Evolutionary conservation across 2,888 invertebrate genomes (phyloP).

Genomic region (Tetranychus piercei): DNA sequence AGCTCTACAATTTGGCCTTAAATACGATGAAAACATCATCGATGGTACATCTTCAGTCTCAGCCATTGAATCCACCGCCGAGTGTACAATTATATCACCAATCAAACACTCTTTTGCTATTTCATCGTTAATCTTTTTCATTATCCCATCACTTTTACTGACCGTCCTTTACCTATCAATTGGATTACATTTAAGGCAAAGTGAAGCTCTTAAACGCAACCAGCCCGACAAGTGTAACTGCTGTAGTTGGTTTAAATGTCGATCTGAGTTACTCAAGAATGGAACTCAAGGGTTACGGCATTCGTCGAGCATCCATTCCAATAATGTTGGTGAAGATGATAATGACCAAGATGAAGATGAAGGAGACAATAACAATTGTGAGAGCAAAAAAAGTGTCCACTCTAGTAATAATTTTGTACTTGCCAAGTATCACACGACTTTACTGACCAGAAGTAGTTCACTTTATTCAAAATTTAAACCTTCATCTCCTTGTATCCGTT

Average conservation of each 20-base stretch:
- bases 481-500: neutral
- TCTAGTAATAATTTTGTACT: neutral
- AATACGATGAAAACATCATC: conserved; percentile 25
- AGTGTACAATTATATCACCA: conserved; percentile 38
- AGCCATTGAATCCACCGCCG: neutral
- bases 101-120: conserved; percentile 55
- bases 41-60: neutral
- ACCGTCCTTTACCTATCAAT: conserved; percentile 48
- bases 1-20: conserved; percentile 54
- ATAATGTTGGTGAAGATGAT: neutral
- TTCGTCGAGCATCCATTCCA: neutral
- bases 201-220: conserved; percentile 2
- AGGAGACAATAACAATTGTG: neutral
- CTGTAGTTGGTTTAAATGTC: neutral
- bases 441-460: conserved; percentile 16
- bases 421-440: conserved; percentile 8
- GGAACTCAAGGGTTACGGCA: neutral
- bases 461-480: conserved; percentile 10
- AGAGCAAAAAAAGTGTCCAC: neutral
- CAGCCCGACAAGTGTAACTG: conserved; percentile 18
- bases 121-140: conserved; percentile 59
- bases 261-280: neutral
- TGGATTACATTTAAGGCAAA: conserved; percentile 28
- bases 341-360: conserved; percentile 14
- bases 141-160: conserved; percentile 63